Percentiles rank a stretch among this genome's conserved stretches.
Evolutionary conservation across 2,797 vertebrate species (phyloP).

Genomic region (Eremophila alpestris): DNA sequence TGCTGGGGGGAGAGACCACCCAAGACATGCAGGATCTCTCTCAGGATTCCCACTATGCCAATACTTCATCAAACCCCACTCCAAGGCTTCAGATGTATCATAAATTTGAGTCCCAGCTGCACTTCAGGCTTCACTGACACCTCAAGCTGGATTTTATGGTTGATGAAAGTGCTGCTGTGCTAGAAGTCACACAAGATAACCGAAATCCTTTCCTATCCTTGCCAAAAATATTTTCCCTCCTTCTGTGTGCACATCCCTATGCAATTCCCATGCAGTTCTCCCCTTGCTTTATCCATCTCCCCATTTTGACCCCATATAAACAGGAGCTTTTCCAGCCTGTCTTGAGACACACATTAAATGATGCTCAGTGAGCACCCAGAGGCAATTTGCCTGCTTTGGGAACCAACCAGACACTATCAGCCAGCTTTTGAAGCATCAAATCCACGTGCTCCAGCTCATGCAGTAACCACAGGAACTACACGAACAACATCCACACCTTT

Average conservation of each 20-base stretch:
- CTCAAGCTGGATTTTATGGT: constrained; percentile 8
- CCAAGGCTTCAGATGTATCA: not conserved
- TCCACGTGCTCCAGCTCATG: not conserved
- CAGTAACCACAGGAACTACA: not conserved
- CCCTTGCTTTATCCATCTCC: not conserved
- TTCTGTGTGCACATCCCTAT: not conserved
- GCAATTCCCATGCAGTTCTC: not conserved
- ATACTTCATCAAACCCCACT: not conserved
- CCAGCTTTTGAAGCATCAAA: not conserved
- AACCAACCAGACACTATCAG: not conserved
- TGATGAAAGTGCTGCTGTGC: not conserved
- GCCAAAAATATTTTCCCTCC: not conserved
- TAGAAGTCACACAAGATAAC: not conserved
- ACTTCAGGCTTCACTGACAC: not conserved
- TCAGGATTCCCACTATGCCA: not conserved
- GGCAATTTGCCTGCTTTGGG: not conserved
- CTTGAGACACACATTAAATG: not conserved
- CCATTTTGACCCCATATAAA: not conserved
- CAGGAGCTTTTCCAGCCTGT: not conserved
- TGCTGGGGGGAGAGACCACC: not conserved
- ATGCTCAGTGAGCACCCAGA: not conserved
- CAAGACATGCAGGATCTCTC: not conserved
- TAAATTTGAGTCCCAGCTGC: not conserved
- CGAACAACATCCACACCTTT: not conserved
- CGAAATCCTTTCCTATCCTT: not conserved